phyloP scores from a whole-genome alignment of 2,797 vertebrate genomes.

The Buphagus erythrorhynchus region DNA sequence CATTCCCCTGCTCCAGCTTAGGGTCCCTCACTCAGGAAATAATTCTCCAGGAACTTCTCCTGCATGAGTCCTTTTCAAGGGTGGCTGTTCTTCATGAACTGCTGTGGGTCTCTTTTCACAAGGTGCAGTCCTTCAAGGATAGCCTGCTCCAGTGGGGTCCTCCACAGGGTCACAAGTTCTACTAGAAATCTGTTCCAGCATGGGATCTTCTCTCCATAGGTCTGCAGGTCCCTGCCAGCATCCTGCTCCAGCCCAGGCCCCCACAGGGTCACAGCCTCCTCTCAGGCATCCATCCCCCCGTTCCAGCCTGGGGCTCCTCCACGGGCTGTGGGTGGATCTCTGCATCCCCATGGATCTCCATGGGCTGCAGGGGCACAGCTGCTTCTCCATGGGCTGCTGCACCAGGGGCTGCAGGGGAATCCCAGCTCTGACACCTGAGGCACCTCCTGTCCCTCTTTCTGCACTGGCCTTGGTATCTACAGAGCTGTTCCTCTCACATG shows the following conservation, averaged over 20 bases:
- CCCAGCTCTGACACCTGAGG: background rate
- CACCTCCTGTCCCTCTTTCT: background rate
- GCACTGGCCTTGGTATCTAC: background rate
- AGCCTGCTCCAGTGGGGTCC: background rate
- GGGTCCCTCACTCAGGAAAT: background rate
- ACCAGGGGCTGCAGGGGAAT: rapidly evolving
- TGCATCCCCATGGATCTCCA: rapidly evolving
- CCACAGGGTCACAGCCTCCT: background rate
- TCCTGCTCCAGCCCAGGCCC: rapidly evolving
- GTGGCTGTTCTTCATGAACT: background rate
- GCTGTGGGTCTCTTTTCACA: background rate
- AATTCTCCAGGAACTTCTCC: background rate
- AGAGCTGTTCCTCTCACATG: background rate
- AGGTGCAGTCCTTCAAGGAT: too few species aligned
- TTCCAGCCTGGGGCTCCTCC: rapidly evolving
- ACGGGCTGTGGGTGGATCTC: rapidly evolving
- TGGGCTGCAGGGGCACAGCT: background rate
- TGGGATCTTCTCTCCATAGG: too few species aligned
- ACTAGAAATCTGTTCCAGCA: rapidly evolving
- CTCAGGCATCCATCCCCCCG: background rate
- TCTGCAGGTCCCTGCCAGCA: background rate
- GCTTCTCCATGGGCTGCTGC: background rate
- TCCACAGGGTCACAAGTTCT: background rate
- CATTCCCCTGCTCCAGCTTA: background rate
- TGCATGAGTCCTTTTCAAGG: background rate